Base-by-base conservation (phyloP, 1,140 invertebrate species). In the Papilio glaucus region DNA sequence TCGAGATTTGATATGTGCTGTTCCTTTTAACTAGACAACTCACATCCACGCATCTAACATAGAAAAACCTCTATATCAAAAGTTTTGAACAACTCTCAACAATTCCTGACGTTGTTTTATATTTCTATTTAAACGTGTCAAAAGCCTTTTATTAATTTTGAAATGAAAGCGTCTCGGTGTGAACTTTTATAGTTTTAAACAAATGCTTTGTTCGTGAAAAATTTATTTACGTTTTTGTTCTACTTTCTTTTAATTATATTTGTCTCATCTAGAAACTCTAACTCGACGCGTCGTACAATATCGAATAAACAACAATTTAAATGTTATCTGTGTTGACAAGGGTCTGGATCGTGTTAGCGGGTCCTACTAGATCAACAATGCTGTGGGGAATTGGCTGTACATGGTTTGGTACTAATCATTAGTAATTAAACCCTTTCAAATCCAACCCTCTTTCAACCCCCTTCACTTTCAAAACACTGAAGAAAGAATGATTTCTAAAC, bases 291-390 rank as follows among this genome's bases (percentile, higher is more conserved):
- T 41, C 29, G 49, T 18, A 74, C 72, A 77, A 73, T 79, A 82
- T 82, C 74, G 75, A 81, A 82, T 82, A 86, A 84, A 85, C 81
- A 86, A 82, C 78, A 75, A 85, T 86, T 86, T 85, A 78, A 86
- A 86, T 85, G 83, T 82, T 72, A 77, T 79, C 75, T 42, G 12
- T 83, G 79, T 83, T 76, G 77, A 75, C 75, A 72, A 60, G 69
- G 72, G 71, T 39, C 70, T 74, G 69, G 63, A 60, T 67, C 73
- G 62, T 39, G 33, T 68, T 72, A 68, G 71, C 45, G 45, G 41
- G 42, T 53, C 41, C 63, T 21, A 57, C 49, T 57, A 21, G 49
- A 57, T 57, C 49, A 57, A 9, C 49, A 10, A 18, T 21, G 18
- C 8, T 53, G n/a, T n/a, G 29, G 29, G 29, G 29, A 33, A 33